Evolutionary conservation across 92 coral and sea anemone genomes (phyloP).

Genomic region (Actinernus sp.): DNA sequence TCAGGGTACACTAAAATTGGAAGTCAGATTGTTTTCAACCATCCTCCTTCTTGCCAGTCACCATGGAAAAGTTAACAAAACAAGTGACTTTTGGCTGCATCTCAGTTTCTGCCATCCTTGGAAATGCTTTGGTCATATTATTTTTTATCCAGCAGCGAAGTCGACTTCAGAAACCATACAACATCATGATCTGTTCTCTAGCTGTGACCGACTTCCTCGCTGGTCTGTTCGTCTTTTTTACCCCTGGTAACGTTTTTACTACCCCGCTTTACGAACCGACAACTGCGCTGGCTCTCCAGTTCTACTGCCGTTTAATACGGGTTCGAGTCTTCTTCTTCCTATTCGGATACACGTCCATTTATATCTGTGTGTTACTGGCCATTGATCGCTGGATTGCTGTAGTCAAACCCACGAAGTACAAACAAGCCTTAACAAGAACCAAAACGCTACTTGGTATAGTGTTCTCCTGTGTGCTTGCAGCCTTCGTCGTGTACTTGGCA

Average conservation of each 20-base stretch:
- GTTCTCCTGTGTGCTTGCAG: slow-evolving; percentile 55
- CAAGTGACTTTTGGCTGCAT: slow-evolving; percentile 61
- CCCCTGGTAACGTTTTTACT: slow-evolving; percentile 66
- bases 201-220: slow-evolving; percentile 82
- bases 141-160: slow-evolving; percentile 56
- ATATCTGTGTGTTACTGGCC: slow-evolving; percentile 67
- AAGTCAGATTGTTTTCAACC: no score
- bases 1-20: no score
- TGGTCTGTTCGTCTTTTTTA: slow-evolving; percentile 62
- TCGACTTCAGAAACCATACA: slow-evolving; percentile 70
- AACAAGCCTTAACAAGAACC: slow-evolving; percentile 28
- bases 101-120: slow-evolving; percentile 63
- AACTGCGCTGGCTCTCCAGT: slow-evolving; percentile 38
- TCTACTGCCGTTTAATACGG: slow-evolving; percentile 69
- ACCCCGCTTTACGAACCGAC: slow-evolving; percentile 42
- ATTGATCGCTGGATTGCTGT: slow-evolving; percentile 90
- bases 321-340: slow-evolving; percentile 59
- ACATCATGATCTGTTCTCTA: slow-evolving; percentile 69
- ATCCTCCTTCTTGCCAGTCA: no score
- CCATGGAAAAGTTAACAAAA: no score
- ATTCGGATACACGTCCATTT: slow-evolving; percentile 73
- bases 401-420: slow-evolving; percentile 54
- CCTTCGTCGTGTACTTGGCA: slow-evolving; percentile 50
- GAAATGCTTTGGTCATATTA: slow-evolving; percentile 63
- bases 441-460: slow-evolving; percentile 46